These are phyloP conservation scores for Oreochromis tanganicae DNA, from an alignment of 2,113 vertebrate species.

Conservation along the genomic window DNA sequence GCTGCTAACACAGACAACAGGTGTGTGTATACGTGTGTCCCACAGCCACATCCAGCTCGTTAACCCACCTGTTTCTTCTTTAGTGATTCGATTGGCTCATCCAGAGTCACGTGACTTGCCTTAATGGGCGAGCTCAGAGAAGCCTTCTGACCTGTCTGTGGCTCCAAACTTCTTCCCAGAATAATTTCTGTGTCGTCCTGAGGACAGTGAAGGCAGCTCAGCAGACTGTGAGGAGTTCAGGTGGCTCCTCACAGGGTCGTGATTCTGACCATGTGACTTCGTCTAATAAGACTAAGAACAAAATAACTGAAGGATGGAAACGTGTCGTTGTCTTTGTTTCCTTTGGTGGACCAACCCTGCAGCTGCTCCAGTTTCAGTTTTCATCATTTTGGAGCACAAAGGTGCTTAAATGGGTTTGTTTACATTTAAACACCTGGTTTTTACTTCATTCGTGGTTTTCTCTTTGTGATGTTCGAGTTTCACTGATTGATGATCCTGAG, in stretches of 20 bases:
- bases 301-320: neutral
- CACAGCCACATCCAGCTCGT: constrained; percentile 4
- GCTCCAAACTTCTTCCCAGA: neutral
- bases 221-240: neutral
- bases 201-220: neutral
- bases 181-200: neutral
- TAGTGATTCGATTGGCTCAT: constrained; percentile 5
- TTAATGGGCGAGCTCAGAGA: neutral
- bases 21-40: neutral
- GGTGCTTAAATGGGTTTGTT: neutral
- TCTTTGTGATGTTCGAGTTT: neutral
- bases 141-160: neutral
- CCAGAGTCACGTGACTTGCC: neutral
- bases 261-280: neutral
- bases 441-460: neutral
- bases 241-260: neutral
- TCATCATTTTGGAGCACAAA: neutral
- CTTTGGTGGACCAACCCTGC: neutral
- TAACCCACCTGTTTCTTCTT: constrained; percentile 11
- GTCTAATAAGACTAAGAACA: neutral
- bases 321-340: neutral
- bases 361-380: neutral
- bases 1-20: neutral
- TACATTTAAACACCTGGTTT: neutral
- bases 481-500: neutral